These are phyloP conservation scores for Myocastor coypus DNA, from an alignment of 2,113 vertebrate genomes.

Conservation along the genomic window DNA sequence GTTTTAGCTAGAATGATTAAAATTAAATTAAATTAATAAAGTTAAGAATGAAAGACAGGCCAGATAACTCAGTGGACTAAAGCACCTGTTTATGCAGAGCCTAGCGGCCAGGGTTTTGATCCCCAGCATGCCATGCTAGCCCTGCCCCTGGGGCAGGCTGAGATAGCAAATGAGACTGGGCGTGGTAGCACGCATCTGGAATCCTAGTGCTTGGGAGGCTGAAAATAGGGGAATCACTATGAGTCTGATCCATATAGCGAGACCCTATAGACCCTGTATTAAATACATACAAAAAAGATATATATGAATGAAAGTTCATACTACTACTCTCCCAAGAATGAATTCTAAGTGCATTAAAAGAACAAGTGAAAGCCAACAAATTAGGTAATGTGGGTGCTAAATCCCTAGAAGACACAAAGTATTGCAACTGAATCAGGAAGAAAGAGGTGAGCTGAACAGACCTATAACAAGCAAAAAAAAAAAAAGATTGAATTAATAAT, in stretches of 20 bases:
- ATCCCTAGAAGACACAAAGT: not conserved
- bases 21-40: slow-evolving; percentile 1
- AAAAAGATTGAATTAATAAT: not conserved
- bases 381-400: not conserved
- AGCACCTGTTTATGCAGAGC: no score
- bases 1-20: slow-evolving; percentile 2
- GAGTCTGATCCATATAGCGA: no score
- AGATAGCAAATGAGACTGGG: no score
- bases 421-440: not conserved
- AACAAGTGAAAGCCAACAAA: not conserved
- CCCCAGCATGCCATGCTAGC: no score
- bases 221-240: no score
- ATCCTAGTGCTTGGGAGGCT: no score
- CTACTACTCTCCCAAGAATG: not conserved
- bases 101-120: no score
- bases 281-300: no score
- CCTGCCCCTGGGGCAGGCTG: no score
- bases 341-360: not conserved
- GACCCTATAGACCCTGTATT: no score
- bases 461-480: not conserved
- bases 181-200: no score
- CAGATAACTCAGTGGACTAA: no score
- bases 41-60: not conserved
- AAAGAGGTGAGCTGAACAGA: not conserved
- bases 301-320: not conserved